Base-by-base conservation (phyloP, 1,140 invertebrate species). In the Rhagoletis zephyria region DNA sequence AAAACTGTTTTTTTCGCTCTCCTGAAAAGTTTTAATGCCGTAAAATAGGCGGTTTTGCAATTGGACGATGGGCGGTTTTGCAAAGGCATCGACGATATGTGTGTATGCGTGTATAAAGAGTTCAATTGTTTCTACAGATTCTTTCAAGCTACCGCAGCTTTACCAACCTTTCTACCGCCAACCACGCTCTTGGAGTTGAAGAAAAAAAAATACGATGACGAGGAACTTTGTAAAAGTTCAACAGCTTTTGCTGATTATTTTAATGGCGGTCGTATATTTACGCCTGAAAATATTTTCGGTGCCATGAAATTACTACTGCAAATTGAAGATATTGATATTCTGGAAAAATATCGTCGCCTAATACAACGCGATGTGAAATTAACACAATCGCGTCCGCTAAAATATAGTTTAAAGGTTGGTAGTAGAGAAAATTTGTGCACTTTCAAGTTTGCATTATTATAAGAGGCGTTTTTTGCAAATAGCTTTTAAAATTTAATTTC, bases 291-390 rank as follows among this genome's bases (percentile, higher is more conserved):
- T 40, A 67, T 87, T 2, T 12, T 63, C 2, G 42, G 9, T 6
- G 64, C 87, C 14, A 65, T 87, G 65, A 30, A 64, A 19, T 59
- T 85, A 5, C 51, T 87, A 67, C 59, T 87, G 48, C 87, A 86
- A 63, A 88, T 88, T 61, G 87, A 88, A 56, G 87, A 88, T 77
- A 42, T 88, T 14, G 64, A 87, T 6, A 85, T 40, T 2, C 19
- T 87, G 12, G 4, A 67, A 4, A 64, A 70, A 85, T 87, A 87
- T 85, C 16, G 51, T 3, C 30, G 48, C 4, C 65, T 87, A 14
- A 85, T 81, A 56, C 87, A 87, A 85, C 61, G 65, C 0, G 65
- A 87, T 87, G 77, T 87, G 30, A 70, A 64, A 45, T 65, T 87
- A 59, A 51, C 14, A 30, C 16, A 81, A 9, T 19, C 74, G 30